These are phyloP conservation scores for Acrossocheilus fasciatus DNA, from an alignment of 2,797 vertebrate species.

Conservation along the genomic window DNA sequence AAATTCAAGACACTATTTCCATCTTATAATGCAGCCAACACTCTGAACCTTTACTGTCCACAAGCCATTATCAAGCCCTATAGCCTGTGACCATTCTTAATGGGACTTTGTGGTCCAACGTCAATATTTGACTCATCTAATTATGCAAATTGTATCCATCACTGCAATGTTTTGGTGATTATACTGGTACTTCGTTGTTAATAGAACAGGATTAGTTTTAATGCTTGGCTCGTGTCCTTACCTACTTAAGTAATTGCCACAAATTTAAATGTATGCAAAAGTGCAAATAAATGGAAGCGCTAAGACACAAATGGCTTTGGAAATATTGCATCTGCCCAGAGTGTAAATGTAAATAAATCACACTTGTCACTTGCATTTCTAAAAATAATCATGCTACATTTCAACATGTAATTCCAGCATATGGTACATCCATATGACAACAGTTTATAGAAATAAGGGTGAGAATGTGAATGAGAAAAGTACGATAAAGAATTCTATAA, in stretches of 20 bases:
- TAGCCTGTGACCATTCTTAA: constrained; percentile 27
- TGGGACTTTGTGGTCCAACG: constrained; percentile 15
- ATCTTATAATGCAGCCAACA: constrained; percentile 1
- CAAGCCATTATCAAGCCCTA: constrained; percentile 27
- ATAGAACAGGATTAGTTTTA: constrained; percentile 23
- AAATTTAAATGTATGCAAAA: neutral
- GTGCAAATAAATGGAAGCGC: neutral
- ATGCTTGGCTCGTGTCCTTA: neutral
- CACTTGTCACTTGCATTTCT: constrained; percentile 1
- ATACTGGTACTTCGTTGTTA: neutral
- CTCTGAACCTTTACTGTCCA: neutral
- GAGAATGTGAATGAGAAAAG: neutral
- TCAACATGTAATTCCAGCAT: constrained; percentile 19
- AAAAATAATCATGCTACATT: constrained; percentile 25
- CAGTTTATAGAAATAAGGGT: neutral
- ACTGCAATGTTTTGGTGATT: neutral
- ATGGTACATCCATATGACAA: constrained; percentile 10
- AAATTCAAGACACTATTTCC: constrained; percentile 16
- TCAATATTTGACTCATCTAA: constrained; percentile 23
- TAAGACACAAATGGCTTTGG: neutral
- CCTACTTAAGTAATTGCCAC: neutral
- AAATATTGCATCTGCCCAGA: constrained; percentile 1
- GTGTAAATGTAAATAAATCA: constrained; percentile 15
- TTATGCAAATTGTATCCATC: constrained; percentile 3
- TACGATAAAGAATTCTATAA: neutral